Conservation (phyloP, 64 coral and sea anemone genomes). For the Anthopleura sola region DNA sequence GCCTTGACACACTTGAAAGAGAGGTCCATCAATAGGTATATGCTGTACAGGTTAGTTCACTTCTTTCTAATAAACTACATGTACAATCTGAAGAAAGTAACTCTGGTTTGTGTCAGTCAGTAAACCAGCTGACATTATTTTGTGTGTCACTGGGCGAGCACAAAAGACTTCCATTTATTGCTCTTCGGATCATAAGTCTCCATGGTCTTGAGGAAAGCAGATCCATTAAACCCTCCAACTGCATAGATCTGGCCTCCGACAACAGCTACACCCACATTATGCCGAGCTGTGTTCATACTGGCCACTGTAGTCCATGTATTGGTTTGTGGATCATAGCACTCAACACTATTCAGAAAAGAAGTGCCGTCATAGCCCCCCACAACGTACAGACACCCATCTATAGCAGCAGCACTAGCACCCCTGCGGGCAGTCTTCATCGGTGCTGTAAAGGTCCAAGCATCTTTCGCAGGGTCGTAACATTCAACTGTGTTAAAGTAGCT, state of each 20-base stretch:
- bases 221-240: slow-evolving; percentile 87
- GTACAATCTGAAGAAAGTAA: neutral
- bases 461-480: slow-evolving; percentile 71
- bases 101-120: neutral
- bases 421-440: slow-evolving; percentile 76
- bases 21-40: neutral
- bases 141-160: neutral
- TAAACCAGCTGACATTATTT: neutral
- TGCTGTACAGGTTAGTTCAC: neutral
- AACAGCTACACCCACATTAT: slow-evolving; percentile 78
- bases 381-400: slow-evolving; percentile 78
- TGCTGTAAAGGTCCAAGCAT: slow-evolving; percentile 56
- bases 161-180: slow-evolving; percentile 80
- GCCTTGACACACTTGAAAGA: too few species aligned
- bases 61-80: neutral
- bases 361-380: slow-evolving; percentile 92
- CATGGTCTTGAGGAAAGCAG: slow-evolving; percentile 86
- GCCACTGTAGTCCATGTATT: slow-evolving; percentile 87
- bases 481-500: slow-evolving; percentile 84
- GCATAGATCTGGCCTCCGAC: slow-evolving; percentile 61
- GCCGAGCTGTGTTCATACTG: slow-evolving; percentile 77
- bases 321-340: slow-evolving; percentile 75
- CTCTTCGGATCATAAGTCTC: slow-evolving; percentile 70
- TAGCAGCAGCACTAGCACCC: slow-evolving; percentile 67
- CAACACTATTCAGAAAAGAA: slow-evolving; percentile 78